phyloP scores from a whole-genome alignment of 2,113 vertebrate species.

The Pituophis catenifer region DNA sequence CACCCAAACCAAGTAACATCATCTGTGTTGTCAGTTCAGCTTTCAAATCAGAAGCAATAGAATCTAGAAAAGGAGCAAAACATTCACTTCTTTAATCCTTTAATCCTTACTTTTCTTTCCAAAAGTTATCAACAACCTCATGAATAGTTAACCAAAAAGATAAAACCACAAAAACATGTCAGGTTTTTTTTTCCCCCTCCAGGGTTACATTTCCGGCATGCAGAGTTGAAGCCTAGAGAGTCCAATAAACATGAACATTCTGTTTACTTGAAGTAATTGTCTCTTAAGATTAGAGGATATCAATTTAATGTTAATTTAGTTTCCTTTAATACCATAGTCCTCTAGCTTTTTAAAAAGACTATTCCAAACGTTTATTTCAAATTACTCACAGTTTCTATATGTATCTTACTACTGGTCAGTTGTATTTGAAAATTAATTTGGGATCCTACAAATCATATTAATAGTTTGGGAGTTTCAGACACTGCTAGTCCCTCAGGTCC shows the following conservation, averaged over 20 bases:
- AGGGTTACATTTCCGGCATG: neutral
- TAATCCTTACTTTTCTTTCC: neutral
- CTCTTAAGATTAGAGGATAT: neutral
- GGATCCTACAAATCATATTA: neutral
- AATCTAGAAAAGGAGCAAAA: neutral
- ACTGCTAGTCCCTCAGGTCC: neutral
- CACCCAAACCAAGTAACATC: neutral
- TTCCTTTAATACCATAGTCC: neutral
- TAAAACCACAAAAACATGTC: neutral
- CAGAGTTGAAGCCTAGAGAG: neutral
- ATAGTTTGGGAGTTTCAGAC: neutral
- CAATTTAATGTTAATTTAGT: neutral
- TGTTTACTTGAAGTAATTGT: neutral
- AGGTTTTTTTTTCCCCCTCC: neutral
- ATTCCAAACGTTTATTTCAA: neutral
- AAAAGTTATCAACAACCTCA: neutral
- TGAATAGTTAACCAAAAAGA: neutral
- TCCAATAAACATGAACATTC: neutral
- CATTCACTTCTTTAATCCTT: neutral
- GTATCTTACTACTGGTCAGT: neutral
- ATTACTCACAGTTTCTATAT: neutral
- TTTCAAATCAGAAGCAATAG: neutral
- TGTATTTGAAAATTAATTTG: neutral
- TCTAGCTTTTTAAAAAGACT: neutral
- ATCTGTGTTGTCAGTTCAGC: neutral